These are phyloP conservation scores for Tetranychus piercei DNA, from an alignment of 2,888 invertebrate species.

Conservation along the genomic window DNA sequence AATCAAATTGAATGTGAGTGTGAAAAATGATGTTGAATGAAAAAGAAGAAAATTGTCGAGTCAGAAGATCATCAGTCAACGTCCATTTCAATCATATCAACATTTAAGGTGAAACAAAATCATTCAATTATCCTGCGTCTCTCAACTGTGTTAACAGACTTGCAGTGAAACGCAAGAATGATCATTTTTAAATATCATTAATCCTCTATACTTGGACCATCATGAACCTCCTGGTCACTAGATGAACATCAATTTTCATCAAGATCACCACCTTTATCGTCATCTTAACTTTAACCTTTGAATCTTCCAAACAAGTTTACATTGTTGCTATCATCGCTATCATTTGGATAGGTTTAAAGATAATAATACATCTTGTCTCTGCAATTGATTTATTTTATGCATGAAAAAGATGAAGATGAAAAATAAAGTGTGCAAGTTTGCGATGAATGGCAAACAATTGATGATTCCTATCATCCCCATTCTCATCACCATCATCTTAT, in stretches of 20 bases:
- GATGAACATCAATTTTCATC: slow-evolving; percentile 2
- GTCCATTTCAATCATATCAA: background rate
- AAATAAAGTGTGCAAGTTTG: background rate
- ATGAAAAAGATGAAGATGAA: background rate
- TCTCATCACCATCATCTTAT: background rate
- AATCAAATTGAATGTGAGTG: background rate
- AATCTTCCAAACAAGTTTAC: background rate
- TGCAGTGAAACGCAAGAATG: no score
- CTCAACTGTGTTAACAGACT: no score
- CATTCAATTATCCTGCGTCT: background rate
- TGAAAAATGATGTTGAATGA: background rate
- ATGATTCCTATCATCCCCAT: background rate
- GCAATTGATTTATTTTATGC: background rate
- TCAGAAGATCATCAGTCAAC: background rate
- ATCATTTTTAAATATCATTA: no score
- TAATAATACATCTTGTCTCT: background rate
- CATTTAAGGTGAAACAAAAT: background rate
- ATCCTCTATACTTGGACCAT: background rate
- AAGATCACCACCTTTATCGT: background rate
- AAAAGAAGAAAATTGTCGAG: background rate
- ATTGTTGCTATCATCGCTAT: background rate
- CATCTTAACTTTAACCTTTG: background rate
- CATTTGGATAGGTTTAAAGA: background rate
- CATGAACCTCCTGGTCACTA: slow-evolving; percentile 2
- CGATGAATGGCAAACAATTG: background rate